phyloP scores from a whole-genome alignment of 2,888 invertebrate species.

The Plebejus anna region DNA sequence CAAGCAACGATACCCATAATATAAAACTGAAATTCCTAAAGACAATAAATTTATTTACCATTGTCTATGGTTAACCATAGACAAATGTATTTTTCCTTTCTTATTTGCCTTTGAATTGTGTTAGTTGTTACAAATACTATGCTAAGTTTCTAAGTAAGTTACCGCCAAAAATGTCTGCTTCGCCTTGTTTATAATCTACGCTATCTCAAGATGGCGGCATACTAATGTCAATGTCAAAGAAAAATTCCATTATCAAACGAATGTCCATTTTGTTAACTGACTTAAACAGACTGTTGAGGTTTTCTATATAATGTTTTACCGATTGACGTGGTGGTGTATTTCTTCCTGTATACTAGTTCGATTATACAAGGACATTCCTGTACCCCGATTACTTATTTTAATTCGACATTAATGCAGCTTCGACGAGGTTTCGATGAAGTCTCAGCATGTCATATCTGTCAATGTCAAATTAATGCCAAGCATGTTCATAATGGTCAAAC shows the following conservation, averaged over 20 bases:
- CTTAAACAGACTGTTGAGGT: conserved; percentile 10
- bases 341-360: conserved; percentile 24
- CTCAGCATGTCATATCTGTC: background rate
- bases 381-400: background rate
- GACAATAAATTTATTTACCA: conserved; percentile 26
- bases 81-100: conserved; percentile 9
- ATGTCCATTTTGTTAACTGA: conserved; percentile 13
- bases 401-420: background rate
- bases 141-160: background rate
- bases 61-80: conserved; percentile 20
- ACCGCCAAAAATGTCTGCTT: conserved; percentile 1
- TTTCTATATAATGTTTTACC: conserved; percentile 18
- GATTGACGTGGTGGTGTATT: background rate
- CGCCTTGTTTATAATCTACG: background rate
- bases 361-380: conserved; percentile 16
- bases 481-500: too few relatives aligned
- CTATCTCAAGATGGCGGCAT: background rate
- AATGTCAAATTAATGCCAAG: too few relatives aligned
- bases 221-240: background rate
- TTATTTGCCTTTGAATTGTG: background rate
- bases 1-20: conserved; percentile 27
- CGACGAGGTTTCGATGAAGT: background rate
- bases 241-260: conserved; percentile 5
- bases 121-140: conserved; percentile 6
- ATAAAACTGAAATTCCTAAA: conserved; percentile 26